phyloP scores from a whole-genome alignment of 1,140 invertebrate genomes.

The Drosophila virilis region DNA sequence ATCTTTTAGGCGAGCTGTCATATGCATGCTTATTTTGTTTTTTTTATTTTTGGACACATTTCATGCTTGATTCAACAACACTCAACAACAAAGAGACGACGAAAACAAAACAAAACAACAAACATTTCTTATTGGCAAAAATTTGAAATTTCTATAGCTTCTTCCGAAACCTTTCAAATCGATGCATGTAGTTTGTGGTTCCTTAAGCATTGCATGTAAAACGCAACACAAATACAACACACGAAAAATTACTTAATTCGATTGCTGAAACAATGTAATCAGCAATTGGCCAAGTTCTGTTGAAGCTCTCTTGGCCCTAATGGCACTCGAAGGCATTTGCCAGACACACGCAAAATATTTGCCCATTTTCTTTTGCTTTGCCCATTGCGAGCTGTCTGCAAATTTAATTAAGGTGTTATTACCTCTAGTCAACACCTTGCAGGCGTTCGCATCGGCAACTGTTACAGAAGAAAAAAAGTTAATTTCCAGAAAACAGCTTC shows the following conservation, averaged over 20 bases:
- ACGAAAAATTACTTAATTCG: conserved; percentile 70
- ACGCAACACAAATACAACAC: conserved; percentile 48
- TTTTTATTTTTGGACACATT: conserved; percentile 47
- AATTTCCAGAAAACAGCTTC: conserved; percentile 61
- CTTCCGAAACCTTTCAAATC: conserved; percentile 35
- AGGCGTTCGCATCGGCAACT: conserved; percentile 49
- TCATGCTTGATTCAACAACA: conserved; percentile 57
- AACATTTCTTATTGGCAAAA: conserved; percentile 38
- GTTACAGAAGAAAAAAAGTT: conserved; percentile 49
- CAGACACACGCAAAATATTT: conserved; percentile 59
- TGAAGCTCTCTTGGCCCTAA: conserved; percentile 37
- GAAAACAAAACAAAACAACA: background rate
- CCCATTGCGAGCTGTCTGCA: conserved; percentile 44
- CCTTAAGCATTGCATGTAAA: conserved; percentile 55
- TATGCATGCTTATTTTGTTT: conserved; percentile 4
- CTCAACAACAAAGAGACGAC: conserved; percentile 14
- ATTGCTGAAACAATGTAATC: conserved; percentile 63
- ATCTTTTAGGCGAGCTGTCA: background rate
- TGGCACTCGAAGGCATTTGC: conserved; percentile 53
- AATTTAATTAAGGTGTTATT: conserved; percentile 78
- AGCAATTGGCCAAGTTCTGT: conserved; percentile 56
- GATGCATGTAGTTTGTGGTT: background rate
- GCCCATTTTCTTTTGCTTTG: conserved; percentile 4
- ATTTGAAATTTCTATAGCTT: conserved; percentile 44
- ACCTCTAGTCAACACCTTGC: conserved; percentile 78